Evolutionary conservation across 2,888 invertebrate species (phyloP).

Genomic region (Caenorhabditis sp.): DNA sequence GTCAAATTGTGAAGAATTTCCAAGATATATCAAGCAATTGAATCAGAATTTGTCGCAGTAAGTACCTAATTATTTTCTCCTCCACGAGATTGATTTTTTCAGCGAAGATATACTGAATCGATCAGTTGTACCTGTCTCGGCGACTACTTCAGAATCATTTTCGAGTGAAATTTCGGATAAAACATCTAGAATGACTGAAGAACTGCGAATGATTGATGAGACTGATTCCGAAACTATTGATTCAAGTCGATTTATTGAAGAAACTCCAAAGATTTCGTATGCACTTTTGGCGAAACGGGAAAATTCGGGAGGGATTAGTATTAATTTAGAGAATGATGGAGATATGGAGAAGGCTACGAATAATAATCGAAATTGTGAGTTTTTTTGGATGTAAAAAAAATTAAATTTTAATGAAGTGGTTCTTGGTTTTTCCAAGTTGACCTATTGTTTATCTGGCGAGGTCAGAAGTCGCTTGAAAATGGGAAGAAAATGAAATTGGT

Average conservation of each 20-base stretch:
- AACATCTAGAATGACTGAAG: neutral
- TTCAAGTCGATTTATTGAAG: conserved; percentile 5
- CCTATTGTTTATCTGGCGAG: too few relatives aligned
- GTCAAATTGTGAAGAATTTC: conserved; percentile 3
- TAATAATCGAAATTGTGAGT: conserved; percentile 22
- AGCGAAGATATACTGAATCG: conserved; percentile 4
- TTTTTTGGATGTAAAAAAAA: neutral
- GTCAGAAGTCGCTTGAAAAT: too few relatives aligned
- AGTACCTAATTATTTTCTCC: too few relatives aligned
- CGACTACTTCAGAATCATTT: conserved; percentile 29
- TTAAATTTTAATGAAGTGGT: too few relatives aligned
- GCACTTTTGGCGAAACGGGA: conserved; percentile 6
- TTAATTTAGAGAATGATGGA: neutral
- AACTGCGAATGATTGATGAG: conserved; percentile 40
- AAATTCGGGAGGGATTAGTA: neutral
- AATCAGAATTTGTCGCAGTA: conserved; percentile 13
- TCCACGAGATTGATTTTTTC: neutral
- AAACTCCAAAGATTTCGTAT: conserved; percentile 15
- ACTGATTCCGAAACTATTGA: conserved; percentile 37
- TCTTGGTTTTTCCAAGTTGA: too few relatives aligned
- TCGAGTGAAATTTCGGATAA: conserved; percentile 15
- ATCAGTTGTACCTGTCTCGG: neutral
- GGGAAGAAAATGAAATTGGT: too few relatives aligned
- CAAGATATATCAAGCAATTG: conserved; percentile 27
- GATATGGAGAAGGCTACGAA: conserved; percentile 16